Base-by-base conservation (phyloP, 2,797 vertebrate species). In the Labroides dimidiatus region DNA sequence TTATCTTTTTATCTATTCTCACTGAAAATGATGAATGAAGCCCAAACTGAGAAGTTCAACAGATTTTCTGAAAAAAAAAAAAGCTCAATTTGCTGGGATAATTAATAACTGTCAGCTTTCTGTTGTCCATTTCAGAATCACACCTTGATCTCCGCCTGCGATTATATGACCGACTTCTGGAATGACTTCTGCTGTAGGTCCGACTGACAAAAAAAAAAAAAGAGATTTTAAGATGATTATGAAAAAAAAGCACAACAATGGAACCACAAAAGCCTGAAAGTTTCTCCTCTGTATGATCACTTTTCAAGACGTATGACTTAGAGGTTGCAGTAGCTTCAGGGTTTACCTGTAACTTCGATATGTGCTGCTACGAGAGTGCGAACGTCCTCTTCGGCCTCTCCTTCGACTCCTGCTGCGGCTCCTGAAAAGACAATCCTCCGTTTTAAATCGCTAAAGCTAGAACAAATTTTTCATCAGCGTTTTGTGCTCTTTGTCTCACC, bases 351-450 rank as follows among this genome's bases (percentile, higher is more conserved):
- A 97, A 49, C 96, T 97, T 55, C 92, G 88, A 47, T 95, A 96
- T n/a, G 96, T 97, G 33, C 96, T 96, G 52, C 96, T 98, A 12
- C 94, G 93, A 37, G 96, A 96, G 47, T 91, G 91, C 0, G 95
- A 95, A 11, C 92, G 92, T 59, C 94, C 92, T 59, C 95, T 87
- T 65, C 94, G 93, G 15, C 93, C 94, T 91, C 95, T 93, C 17
- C 95, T 94, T 75, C 93, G 90, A 89, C 97, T 98, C 85, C 96
- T 93, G 4, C 96, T 96, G 30, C 94, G 96, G 86, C 97, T 97
- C 85, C 97, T 96, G 1, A 24, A 17, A 91, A 93, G 77, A 60
- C 36, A 10, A 47, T 13, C 0, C 0, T 0, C 13, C 1, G 11
- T 44, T 64, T 41, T 15, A 60, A 63, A 30, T 52, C 3, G 51